Conservation (phyloP, 2,113 vertebrate genomes). For the Pterocles orientalis region DNA sequence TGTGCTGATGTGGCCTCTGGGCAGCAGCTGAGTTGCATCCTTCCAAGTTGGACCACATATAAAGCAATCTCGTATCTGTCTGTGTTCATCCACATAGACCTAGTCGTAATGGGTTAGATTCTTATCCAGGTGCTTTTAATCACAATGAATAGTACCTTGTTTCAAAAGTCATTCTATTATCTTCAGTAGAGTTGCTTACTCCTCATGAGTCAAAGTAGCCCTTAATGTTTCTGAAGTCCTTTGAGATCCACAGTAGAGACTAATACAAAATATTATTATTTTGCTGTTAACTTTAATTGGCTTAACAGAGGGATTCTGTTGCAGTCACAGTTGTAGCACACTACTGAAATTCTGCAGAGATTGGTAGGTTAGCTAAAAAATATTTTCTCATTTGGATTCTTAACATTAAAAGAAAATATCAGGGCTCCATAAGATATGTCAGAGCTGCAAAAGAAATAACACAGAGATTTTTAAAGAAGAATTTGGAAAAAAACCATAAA, state of each 20-base stretch:
- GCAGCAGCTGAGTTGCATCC: neutral
- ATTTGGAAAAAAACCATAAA: neutral
- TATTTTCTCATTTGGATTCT: neutral
- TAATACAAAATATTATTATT: neutral
- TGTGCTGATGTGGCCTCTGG: neutral
- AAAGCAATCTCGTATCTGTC: neutral
- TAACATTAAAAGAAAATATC: neutral
- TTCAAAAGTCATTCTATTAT: neutral
- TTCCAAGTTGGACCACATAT: neutral
- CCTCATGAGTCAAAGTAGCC: neutral
- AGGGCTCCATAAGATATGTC: neutral
- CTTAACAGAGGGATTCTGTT: neutral
- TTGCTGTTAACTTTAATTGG: conserved; percentile 15
- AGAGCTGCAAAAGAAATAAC: conserved; percentile 19
- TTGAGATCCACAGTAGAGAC: neutral
- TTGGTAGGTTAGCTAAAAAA: neutral
- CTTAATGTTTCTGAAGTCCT: neutral
- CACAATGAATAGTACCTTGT: neutral
- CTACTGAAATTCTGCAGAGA: conserved; percentile 25
- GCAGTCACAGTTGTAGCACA: neutral
- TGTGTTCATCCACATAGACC: neutral
- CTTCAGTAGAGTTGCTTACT: neutral
- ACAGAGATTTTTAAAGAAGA: conserved; percentile 8
- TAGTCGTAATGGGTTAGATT: neutral
- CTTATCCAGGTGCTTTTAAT: neutral